Base-by-base conservation (phyloP, 2,113 vertebrate genomes). In the Bettongia penicillata region DNA sequence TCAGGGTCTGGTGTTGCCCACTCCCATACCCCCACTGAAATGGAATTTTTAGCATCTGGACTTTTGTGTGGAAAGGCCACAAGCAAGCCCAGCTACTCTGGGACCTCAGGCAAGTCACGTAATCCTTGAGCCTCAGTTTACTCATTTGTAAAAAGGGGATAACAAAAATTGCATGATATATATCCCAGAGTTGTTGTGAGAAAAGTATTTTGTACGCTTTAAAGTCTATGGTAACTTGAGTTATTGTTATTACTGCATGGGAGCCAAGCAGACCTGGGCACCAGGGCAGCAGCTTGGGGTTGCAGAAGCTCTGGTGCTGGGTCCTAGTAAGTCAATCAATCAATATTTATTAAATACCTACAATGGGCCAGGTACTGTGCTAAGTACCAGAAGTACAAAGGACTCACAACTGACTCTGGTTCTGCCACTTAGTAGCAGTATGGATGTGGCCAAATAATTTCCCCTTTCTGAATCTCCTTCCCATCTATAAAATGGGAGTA, bases 201-300 rank as follows among this genome's bases (percentile, higher is more conserved):
- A 43, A 43, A 84, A 84, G 16, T 84, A 22, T 16, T 43, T 43
- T 22, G 0, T 23, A 84, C 14, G 22, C 7, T 84, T 43, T n/a
- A 43, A 43, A 43, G 23, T 43, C n/a, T 43, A 43, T 22, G 16
- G 19, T 23, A 7, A 43, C n/a, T 37, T 43, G n/a, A 84, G n/a
- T 43, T 22, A 84, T 84, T 37, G 31, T 68, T 43, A 84, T 84
- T 43, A 84, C 68, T 84, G 5, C 16, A 0, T 84, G 68, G 51
- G 49, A 90, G 8, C 84, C 49, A 53, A 90, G 84, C 93, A 94
- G 95, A 51, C 43, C 90, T 77, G 55, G 25, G 31, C 68, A 84
- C 1, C 48, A 93, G 51, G 52, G n/a, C 50, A 55, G 89, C 77
- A 77, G 47, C 51, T 77, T 1, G 0, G 28, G 31, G 11, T 31